Conservation (phyloP, 2,797 vertebrate genomes). For the Zenarchopterus dispar region DNA sequence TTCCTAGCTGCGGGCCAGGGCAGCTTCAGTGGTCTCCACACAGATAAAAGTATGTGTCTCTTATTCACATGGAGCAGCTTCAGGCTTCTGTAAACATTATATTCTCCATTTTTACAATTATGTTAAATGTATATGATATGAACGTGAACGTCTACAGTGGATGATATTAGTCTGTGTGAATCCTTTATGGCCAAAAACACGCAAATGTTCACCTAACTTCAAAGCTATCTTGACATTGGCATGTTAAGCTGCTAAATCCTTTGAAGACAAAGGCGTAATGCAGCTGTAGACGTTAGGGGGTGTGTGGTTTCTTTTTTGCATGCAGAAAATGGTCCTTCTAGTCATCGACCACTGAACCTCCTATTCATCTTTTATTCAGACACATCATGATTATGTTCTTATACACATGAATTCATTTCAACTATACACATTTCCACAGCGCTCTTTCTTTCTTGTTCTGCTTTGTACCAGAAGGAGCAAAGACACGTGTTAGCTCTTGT, state of each 20-base stretch:
- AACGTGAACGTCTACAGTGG: slow-evolving; percentile 18
- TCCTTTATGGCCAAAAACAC: slow-evolving; percentile 6
- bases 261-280: slow-evolving; percentile 46
- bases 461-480: slow-evolving; percentile 48
- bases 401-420: slow-evolving; percentile 41
- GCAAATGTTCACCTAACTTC: slow-evolving; percentile 38
- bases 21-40: slow-evolving; percentile 12
- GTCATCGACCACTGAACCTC: slow-evolving; percentile 15
- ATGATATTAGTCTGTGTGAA: slow-evolving; percentile 24
- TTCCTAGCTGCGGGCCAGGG: slow-evolving; percentile 44
- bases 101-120: slow-evolving; percentile 18
- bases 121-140: slow-evolving; percentile 34
- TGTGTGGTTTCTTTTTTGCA: slow-evolving; percentile 6
- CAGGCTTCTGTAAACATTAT: background rate
- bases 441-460: slow-evolving; percentile 51
- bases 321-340: slow-evolving; percentile 26
- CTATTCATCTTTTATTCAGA: slow-evolving; percentile 28
- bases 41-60: slow-evolving; percentile 38
- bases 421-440: slow-evolving; percentile 42
- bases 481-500: slow-evolving; percentile 64
- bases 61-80: slow-evolving; percentile 24
- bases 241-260: slow-evolving; percentile 48
- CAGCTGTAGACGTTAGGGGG: background rate
- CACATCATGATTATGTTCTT: slow-evolving; percentile 35
- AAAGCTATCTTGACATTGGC: slow-evolving; percentile 44